A percentile compares a stretch with the other conserved stretches of the same genome.
These are phyloP conservation scores for Lycia hirtaria DNA, from an alignment of 2,888 invertebrate genomes.

Conservation along the genomic window DNA sequence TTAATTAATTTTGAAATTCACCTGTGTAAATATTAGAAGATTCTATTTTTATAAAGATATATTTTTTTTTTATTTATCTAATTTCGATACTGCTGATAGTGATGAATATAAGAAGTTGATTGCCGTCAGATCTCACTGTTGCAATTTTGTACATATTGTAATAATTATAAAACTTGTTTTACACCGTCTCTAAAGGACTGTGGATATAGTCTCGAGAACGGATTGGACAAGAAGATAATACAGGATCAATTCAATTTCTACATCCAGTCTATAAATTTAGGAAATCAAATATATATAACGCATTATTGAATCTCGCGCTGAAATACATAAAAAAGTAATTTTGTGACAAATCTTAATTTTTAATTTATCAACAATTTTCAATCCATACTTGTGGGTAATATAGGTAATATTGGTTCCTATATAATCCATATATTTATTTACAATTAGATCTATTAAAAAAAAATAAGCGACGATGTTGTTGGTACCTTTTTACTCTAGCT, in stretches of 20 bases:
- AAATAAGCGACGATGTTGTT: background rate
- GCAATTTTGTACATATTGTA: constrained; percentile 79
- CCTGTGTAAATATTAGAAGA: constrained; percentile 6
- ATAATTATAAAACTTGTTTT: constrained; percentile 72
- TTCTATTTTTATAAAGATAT: constrained; percentile 24
- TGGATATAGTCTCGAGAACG: constrained; percentile 8
- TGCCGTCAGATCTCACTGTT: constrained; percentile 74
- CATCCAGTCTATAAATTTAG: background rate
- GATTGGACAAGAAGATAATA: constrained; percentile 5
- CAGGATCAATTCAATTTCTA: constrained; percentile 1
- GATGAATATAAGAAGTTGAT: constrained; percentile 65
- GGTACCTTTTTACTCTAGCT: background rate
- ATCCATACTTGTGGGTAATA: background rate
- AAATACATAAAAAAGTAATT: background rate
- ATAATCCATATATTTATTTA: background rate
- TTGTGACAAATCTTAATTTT: background rate
- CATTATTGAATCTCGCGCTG: constrained; percentile 16
- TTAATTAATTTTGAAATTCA: background rate
- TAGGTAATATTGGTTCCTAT: background rate
- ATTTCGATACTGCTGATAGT: constrained; percentile 45
- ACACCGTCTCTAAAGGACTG: constrained; percentile 24
- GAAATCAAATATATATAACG: background rate
- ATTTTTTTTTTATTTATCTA: constrained; percentile 16
- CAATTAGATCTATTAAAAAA: background rate
- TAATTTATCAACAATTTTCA: background rate